Conservation (phyloP, 2,113 vertebrate genomes). For the Aplodontia rufa region DNA sequence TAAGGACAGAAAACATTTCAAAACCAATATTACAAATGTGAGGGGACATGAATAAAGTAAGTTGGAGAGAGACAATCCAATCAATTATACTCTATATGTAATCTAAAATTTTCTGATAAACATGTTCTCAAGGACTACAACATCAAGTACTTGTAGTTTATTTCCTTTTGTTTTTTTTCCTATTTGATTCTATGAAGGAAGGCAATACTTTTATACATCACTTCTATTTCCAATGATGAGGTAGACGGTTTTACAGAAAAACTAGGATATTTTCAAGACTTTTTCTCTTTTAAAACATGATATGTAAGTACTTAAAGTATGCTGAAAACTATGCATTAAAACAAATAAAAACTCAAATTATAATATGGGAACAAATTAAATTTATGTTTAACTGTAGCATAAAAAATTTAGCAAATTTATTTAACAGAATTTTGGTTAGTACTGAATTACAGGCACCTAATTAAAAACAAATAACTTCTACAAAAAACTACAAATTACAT, state of each 20-base stretch:
- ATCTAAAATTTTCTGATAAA: not conserved
- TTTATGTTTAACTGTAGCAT: slow-evolving; percentile 27
- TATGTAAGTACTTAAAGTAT: not conserved
- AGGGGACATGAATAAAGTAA: slow-evolving; percentile 6
- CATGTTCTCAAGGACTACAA: not conserved
- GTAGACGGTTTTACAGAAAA: slow-evolving; percentile 23
- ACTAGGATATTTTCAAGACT: not conserved
- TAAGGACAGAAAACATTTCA: slow-evolving; percentile 10
- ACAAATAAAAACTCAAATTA: slow-evolving; percentile 51
- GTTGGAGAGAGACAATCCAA: slow-evolving; percentile 13
- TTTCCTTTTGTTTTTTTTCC: not conserved
- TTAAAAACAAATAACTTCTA: slow-evolving; percentile 36
- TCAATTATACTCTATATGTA: not conserved
- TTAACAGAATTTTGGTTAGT: slow-evolving; percentile 46
- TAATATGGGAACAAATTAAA: slow-evolving; percentile 22
- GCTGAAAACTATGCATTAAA: slow-evolving; percentile 43
- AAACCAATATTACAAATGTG: slow-evolving; percentile 31
- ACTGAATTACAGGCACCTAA: slow-evolving; percentile 33
- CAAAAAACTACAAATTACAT: not conserved
- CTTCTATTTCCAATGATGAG: not conserved
- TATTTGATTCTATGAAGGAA: slow-evolving; percentile 12
- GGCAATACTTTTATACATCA: not conserved
- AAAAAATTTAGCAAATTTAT: slow-evolving; percentile 30
- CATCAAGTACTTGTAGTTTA: not conserved
- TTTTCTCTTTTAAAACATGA: slow-evolving; percentile 11